Conservation (phyloP, 2,113 vertebrate genomes). For the Oxyruncus cristatus region DNA sequence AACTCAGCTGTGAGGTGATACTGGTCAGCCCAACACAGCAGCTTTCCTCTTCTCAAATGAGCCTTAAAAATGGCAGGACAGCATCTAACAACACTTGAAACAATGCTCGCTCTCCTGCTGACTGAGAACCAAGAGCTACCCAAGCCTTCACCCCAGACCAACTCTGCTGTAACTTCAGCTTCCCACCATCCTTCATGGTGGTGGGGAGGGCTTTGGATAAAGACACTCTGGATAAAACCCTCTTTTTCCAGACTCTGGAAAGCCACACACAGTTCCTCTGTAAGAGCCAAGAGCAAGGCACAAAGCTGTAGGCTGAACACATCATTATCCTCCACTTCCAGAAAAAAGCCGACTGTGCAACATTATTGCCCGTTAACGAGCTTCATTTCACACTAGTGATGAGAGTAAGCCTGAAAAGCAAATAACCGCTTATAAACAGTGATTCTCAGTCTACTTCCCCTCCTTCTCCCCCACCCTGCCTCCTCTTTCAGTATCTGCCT, state of each 20-base stretch:
- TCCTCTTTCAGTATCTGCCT: not conserved
- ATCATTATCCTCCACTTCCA: not conserved
- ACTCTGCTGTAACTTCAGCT: not conserved
- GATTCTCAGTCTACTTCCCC: not conserved
- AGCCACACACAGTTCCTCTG: not conserved
- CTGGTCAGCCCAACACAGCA: not conserved
- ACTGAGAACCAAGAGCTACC: not conserved
- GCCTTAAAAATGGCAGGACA: not conserved
- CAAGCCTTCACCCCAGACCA: not conserved
- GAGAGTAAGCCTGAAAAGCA: not conserved
- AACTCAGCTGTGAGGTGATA: accelerated
- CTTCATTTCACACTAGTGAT: not conserved
- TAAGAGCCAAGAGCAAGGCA: not conserved
- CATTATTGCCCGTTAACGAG: not conserved
- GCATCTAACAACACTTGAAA: not conserved
- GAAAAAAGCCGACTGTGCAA: not conserved
- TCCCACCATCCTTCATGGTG: not conserved
- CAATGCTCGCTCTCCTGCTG: not conserved
- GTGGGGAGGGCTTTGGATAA: not conserved
- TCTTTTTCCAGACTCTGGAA: not conserved
- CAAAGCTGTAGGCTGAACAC: not conserved
- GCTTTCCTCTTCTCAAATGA: not conserved
- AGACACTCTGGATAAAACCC: no score
- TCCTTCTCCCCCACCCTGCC: not conserved
- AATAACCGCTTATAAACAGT: not conserved